A percentile compares a stretch with the other conserved stretches of the same genome.
phyloP scores from a whole-genome alignment of 1,140 invertebrate genomes.

The Sipha flava region DNA sequence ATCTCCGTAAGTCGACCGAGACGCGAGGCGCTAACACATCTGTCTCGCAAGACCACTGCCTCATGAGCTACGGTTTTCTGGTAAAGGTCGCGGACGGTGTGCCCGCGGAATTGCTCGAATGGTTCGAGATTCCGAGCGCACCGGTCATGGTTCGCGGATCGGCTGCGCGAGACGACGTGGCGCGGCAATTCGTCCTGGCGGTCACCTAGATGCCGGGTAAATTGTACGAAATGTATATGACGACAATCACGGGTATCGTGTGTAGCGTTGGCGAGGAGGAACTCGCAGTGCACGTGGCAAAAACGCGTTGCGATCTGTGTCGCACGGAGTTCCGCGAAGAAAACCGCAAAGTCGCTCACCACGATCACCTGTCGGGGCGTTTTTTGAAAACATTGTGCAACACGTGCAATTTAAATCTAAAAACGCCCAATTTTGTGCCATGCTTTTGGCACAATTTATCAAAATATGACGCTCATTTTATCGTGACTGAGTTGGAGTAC shows the following conservation, averaged over 20 bases:
- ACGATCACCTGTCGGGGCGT: background rate
- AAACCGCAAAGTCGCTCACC: background rate
- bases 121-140: background rate
- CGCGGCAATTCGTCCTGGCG: background rate
- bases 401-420: background rate
- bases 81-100: background rate
- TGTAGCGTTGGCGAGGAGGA: background rate
- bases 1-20: background rate
- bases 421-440: too few species aligned
- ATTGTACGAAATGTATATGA: background rate
- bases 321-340: background rate
- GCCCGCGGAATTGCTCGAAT: background rate
- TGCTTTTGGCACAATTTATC: too few species aligned
- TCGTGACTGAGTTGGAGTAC: too few species aligned
- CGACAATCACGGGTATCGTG: background rate
- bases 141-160: background rate
- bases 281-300: background rate
- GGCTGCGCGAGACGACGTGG: background rate
- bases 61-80: background rate
- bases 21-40: background rate
- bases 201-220: background rate
- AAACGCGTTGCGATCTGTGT: background rate
- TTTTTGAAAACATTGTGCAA: background rate
- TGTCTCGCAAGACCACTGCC: background rate
- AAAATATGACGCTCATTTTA: too few species aligned